Conservation (phyloP, 2,797 vertebrate genomes). For the Oophaga sylvatica region DNA sequence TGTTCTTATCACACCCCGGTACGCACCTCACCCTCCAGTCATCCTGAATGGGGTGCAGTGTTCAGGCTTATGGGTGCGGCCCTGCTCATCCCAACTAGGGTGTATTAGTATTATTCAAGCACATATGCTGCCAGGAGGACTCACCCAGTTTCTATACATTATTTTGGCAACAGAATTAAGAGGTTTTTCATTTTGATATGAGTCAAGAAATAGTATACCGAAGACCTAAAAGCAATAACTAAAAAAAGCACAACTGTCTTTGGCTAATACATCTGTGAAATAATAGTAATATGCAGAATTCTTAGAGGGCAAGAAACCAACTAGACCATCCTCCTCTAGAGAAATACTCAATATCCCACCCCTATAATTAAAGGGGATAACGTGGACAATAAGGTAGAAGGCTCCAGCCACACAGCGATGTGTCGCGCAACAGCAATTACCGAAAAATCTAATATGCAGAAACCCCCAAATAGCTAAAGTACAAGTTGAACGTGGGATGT, state of each 20-base stretch:
- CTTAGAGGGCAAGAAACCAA: not conserved
- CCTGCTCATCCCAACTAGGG: slow-evolving; percentile 38
- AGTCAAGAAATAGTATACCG: not conserved
- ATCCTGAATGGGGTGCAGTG: slow-evolving; percentile 51
- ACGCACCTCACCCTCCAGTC: slow-evolving; percentile 27
- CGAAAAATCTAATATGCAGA: too few species aligned
- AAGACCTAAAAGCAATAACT: not conserved
- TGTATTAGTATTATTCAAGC: slow-evolving; percentile 48
- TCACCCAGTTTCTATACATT: slow-evolving; percentile 56
- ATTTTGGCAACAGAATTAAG: slow-evolving; percentile 38
- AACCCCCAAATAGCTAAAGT: too few species aligned
- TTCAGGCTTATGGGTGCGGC: slow-evolving; percentile 46
- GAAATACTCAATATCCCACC: too few species aligned
- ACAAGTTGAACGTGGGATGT: too few species aligned
- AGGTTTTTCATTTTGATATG: not conserved
- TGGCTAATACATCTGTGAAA: not conserved
- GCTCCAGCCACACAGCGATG: too few species aligned
- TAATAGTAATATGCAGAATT: too few species aligned
- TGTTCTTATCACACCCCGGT: slow-evolving; percentile 14
- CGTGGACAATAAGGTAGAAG: too few species aligned
- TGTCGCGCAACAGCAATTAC: too few species aligned
- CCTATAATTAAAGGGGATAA: too few species aligned
- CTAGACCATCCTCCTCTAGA: too few species aligned
- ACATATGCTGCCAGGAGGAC: slow-evolving; percentile 48
- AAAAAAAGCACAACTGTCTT: not conserved